Base-by-base conservation (phyloP, 1,140 invertebrate species). In the Lucilia sericata region DNA sequence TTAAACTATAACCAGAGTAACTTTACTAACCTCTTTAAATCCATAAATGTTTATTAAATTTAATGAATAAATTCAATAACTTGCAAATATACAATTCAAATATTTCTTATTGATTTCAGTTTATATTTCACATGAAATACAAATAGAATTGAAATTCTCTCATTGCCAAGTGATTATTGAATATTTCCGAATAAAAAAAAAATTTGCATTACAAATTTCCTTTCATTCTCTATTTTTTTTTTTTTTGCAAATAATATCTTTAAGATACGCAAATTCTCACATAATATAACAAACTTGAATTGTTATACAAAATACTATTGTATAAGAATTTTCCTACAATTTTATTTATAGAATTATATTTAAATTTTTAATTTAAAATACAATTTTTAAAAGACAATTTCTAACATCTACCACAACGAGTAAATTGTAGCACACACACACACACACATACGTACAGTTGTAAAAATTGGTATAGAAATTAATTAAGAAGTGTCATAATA, bases 401-500 rank as follows among this genome's bases (percentile, higher is more conserved):
- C 51, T 55, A 12, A 0, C 51, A 55, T 7, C 12, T 17, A 55
- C 51, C 51, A 70, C 17, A 70, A 21, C 8, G 65, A 21, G 19
- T 21, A 19, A 70, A 70, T 70, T n/a, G 19, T 21, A 5, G 55
- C 5, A 60, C 3, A 60, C 13, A n/a, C 5, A 60, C n/a, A n/a
- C 55, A n/a, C 14, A 60, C n/a, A n/a, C 19, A 70, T 2, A 0
- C 19, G 19, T 2, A 25, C n/a, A 19, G 76, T 49, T 51, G 47
- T 12, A 19, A 78, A 49, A 49, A 2, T 30, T 30, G 25, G 47
- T 51, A 19, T 51, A 51, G 21, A 49, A 80, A 80, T 80, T 80
- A 80, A 80, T 80, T 80, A 80, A 80, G 76, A 80, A 80, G 76
- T 80, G 76, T 80, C 76, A 80, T 51, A 80, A 80, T 80, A 80